A percentile compares a stretch with the other conserved stretches of the same genome.
Evolutionary conservation across 2,113 vertebrate species (phyloP).

Genomic region (Pogonocichla stellata): DNA sequence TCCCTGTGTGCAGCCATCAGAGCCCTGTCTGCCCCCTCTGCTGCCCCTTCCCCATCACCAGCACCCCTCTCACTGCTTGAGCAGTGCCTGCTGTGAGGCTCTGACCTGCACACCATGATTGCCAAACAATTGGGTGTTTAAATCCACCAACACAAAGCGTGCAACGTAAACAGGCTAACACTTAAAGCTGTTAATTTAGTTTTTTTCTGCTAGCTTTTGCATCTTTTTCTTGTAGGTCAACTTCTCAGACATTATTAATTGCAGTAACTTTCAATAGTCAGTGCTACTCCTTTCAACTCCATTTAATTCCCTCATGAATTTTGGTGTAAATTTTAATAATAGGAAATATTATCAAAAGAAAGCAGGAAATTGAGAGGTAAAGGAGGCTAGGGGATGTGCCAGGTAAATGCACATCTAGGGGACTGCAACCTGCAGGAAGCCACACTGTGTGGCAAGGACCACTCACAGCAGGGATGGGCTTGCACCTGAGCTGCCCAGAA

Average conservation of each 20-base stretch:
- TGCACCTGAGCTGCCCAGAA: neutral
- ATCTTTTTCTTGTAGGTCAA: neutral
- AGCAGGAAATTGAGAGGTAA: neutral
- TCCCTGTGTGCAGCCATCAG: accelerated
- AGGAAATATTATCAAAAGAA: neutral
- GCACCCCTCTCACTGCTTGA: neutral
- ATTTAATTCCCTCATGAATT: neutral
- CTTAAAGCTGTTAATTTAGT: neutral
- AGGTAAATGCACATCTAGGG: no score
- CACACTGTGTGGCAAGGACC: neutral
- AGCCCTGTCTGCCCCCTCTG: neutral
- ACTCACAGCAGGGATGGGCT: neutral
- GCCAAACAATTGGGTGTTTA: neutral
- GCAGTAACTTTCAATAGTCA: neutral
- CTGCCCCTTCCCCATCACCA: neutral
- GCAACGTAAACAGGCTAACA: neutral
- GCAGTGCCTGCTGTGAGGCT: neutral
- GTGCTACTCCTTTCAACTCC: neutral
- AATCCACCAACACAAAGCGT: neutral
- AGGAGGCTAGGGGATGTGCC: neutral
- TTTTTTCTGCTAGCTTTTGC: neutral
- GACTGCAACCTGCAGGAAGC: neutral
- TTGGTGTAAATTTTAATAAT: neutral
- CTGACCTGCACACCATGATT: neutral
- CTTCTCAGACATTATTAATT: neutral